phyloP scores from a whole-genome alignment of 2,888 invertebrate genomes.

The Diabrotica balteata region DNA sequence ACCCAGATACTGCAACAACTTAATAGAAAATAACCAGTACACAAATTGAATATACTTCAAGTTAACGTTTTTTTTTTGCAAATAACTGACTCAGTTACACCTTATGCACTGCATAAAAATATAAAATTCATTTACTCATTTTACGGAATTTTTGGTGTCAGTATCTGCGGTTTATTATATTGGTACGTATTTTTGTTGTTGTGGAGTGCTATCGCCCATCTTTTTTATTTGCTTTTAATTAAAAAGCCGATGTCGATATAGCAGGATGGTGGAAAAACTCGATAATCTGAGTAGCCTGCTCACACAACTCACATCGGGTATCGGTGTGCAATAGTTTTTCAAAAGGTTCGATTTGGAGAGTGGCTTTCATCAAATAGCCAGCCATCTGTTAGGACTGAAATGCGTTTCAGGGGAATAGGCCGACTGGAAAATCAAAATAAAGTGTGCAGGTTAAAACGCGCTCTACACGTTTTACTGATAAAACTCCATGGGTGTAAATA shows the following conservation, averaged over 20 bases:
- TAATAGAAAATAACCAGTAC: no score
- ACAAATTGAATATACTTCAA: no score
- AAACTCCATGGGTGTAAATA: no score
- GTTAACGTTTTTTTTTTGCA: background rate
- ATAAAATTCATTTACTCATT: no score
- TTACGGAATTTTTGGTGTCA: background rate
- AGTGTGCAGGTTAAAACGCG: background rate
- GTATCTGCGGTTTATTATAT: background rate
- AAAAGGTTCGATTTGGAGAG: constrained; percentile 3
- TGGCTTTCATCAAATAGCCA: constrained; percentile 8
- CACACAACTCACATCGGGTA: constrained; percentile 8
- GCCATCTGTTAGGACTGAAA: constrained; percentile 1
- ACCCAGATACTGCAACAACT: no score
- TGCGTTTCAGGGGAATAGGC: constrained; percentile 6
- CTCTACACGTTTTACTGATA: background rate
- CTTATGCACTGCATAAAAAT: no score
- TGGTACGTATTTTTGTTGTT: constrained; percentile 31
- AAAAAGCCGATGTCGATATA: constrained; percentile 21
- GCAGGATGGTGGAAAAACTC: constrained; percentile 24
- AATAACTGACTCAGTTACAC: background rate
- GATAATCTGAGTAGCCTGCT: constrained; percentile 29
- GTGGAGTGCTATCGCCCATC: constrained; percentile 17
- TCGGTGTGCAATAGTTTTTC: constrained; percentile 8
- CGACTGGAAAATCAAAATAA: constrained; percentile 14
- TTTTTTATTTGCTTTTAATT: constrained; percentile 31